Base-by-base conservation (phyloP, 2,113 vertebrate genomes). In the Scytalopus superciliaris region DNA sequence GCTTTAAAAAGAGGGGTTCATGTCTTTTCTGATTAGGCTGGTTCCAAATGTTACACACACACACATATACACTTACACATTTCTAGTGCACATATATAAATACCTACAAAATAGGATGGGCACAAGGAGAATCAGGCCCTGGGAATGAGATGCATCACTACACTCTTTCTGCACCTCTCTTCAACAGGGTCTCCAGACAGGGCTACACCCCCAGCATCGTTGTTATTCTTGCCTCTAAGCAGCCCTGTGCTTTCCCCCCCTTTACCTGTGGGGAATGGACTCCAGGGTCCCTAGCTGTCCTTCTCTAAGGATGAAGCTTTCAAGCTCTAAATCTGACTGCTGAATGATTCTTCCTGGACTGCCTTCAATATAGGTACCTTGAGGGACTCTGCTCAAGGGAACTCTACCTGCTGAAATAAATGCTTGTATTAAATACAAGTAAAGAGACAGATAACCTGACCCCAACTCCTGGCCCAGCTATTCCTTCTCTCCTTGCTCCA, bases 321-420 rank as follows among this genome's bases (percentile, higher is more conserved):
- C 94, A 90, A 24, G n/a, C 55, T 86, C 72, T 91, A 94, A 84
- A 87, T 87, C 67, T 94, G 96, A 86, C 94, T 91, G 91, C 40
- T 91, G 84, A 90, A 68, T 52, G 93, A 39, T 39, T 79, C 89
- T 69, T 94, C 89, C 90, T 85, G 94, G 76, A 69, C 73, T 83
- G 90, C 67, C 66, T 78, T 89, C 96, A 84, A 40, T n/a, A 89
- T 5, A 92, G 82, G 9, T 66, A 66, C 69, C 47, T 49, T 73
- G 94, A 86, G 76, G 78, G 78, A 63, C 74, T 52, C 75, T 90
- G 88, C 75, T 79, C 59, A 86, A 89, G 70, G 94, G 80, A 85
- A 22, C 77, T 90, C 49, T 90, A 94, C 94, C 97, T 97, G 96
- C 78, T 84, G 81, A 87, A 96, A 94, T 63, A 95, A 96, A 95